Conservation (phyloP, 1,140 invertebrate genomes). For the Megathymus violae region DNA sequence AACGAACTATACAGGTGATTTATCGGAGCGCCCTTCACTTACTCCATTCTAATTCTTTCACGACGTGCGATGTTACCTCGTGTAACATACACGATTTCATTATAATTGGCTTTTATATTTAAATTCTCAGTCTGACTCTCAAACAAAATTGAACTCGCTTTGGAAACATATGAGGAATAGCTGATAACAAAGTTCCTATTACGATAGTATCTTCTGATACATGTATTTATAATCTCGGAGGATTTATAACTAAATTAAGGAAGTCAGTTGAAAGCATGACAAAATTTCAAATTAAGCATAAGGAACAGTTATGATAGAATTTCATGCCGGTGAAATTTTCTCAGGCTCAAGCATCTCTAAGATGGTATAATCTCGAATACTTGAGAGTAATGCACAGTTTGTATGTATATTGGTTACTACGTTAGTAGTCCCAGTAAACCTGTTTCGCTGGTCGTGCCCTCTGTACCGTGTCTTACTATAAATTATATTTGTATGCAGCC, state of each 20-base stretch:
- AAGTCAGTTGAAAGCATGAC: constrained; percentile 1
- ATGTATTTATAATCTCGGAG: too few species aligned
- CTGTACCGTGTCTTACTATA: constrained; percentile 59
- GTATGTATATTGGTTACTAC: constrained; percentile 77
- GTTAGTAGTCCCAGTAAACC: constrained; percentile 73
- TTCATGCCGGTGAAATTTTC: constrained; percentile 74
- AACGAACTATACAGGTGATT: constrained; percentile 79
- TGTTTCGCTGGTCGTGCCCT: constrained; percentile 71
- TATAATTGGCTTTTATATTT: constrained; percentile 43
- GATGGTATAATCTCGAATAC: constrained; percentile 63
- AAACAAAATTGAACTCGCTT: constrained; percentile 22
- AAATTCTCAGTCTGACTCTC: constrained; percentile 14
- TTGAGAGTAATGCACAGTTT: constrained; percentile 68
- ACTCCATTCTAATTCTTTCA: constrained; percentile 71
- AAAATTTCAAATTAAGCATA: constrained; percentile 19
- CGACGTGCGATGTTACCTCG: constrained; percentile 68
- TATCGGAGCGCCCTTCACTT: constrained; percentile 62
- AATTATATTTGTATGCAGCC: constrained; percentile 51
- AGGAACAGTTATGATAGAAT: constrained; percentile 56
- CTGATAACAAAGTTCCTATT: too few species aligned
- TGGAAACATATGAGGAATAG: too few species aligned
- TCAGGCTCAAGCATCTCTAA: constrained; percentile 55
- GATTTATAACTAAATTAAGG: too few species aligned
- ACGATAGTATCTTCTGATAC: too few species aligned
- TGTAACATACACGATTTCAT: constrained; percentile 40